phyloP scores from a whole-genome alignment of 2,888 invertebrate genomes.

The Melanostoma mellinum region DNA sequence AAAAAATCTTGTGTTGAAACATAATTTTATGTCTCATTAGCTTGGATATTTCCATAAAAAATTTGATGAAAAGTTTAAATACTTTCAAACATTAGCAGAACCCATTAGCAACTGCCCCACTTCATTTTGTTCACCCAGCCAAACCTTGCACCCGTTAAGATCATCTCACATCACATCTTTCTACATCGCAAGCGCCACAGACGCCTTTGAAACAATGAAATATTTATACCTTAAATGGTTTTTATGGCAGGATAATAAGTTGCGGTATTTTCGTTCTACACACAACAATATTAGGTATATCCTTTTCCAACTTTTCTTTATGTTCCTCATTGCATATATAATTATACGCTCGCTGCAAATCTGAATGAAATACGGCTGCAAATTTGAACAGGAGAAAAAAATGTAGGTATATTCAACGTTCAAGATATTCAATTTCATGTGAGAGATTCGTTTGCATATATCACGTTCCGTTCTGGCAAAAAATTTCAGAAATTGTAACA shows the following conservation, averaged over 20 bases:
- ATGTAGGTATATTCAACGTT: neutral
- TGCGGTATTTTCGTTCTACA: slow-evolving; percentile 52
- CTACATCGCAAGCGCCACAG: slow-evolving; percentile 1
- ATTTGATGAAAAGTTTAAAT: too few species aligned
- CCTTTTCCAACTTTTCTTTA: slow-evolving; percentile 1
- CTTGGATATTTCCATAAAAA: too few species aligned
- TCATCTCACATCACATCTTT: neutral
- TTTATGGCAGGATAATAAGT: slow-evolving; percentile 63
- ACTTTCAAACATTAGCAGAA: too few species aligned
- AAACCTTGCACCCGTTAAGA: too few species aligned
- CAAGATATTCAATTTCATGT: slow-evolving; percentile 23
- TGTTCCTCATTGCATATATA: slow-evolving; percentile 34
- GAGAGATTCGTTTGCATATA: slow-evolving; percentile 48
- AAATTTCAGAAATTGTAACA: neutral
- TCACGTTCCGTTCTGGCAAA: slow-evolving; percentile 7
- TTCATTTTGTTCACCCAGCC: too few species aligned
- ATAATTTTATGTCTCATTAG: too few species aligned
- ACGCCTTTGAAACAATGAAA: slow-evolving; percentile 43
- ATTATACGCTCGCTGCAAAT: slow-evolving; percentile 59
- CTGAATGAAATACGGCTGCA: slow-evolving; percentile 43
- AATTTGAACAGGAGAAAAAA: slow-evolving; percentile 33
- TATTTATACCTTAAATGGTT: slow-evolving; percentile 66
- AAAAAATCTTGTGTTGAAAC: too few species aligned
- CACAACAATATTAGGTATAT: slow-evolving; percentile 7
- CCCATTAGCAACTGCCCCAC: too few species aligned